Evolutionary conservation across 2,113 vertebrate genomes (phyloP).

Genomic region (Erythrolamprus reginae): DNA sequence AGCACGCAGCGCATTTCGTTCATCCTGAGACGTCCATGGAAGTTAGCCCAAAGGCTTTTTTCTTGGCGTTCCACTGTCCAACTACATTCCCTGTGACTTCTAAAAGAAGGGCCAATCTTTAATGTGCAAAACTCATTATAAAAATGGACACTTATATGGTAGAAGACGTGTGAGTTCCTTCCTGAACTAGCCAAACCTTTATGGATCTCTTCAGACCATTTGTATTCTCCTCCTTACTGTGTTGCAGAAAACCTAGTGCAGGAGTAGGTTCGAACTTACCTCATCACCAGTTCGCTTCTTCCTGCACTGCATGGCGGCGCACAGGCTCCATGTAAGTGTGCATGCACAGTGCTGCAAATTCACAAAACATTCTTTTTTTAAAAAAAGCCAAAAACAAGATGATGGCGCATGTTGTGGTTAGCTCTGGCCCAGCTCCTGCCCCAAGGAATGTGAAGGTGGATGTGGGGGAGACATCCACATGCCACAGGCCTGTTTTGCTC

Average conservation of each 20-base stretch:
- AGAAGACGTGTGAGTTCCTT: not conserved
- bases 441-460: no score
- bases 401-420: no score
- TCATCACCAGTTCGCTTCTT: no score
- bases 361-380: no score
- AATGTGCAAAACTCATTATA: not conserved
- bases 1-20: conserved; percentile 7
- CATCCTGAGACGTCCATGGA: not conserved
- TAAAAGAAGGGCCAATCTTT: not conserved
- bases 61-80: accelerated
- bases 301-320: no score
- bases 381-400: no score
- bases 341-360: no score
- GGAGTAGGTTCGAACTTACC: no score
- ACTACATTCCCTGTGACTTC: not conserved
- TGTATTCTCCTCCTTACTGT: not conserved
- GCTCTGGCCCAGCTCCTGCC: no score
- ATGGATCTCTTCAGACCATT: not conserved
- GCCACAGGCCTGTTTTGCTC: no score
- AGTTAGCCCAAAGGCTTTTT: not conserved
- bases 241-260: not conserved
- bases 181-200: not conserved
- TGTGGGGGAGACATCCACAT: no score
- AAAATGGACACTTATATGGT: not conserved
- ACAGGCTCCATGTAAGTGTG: no score